Base-by-base conservation (phyloP, 2,797 vertebrate species). In the Liparis tanakae region DNA sequence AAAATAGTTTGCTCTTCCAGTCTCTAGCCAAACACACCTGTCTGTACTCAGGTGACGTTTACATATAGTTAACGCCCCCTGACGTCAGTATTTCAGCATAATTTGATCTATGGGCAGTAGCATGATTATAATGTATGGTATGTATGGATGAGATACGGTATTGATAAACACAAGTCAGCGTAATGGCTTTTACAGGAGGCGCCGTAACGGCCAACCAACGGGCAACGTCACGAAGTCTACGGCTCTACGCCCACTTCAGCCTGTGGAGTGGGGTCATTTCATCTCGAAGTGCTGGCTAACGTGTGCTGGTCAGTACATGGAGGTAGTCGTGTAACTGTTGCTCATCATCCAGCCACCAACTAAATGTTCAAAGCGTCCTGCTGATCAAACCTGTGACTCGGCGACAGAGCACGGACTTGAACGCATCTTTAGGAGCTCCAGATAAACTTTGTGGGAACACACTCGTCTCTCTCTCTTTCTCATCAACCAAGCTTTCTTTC, bases 401-500 rank as follows among this genome's bases (percentile, higher is more conserved):
- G 46, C 50, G 4, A 2, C 25, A 30, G 25, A 39, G 13, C 2
- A 6, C 1, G 15, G 25, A 17, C 41, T 10, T 46, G 44, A 46
- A 18, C 7, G 17, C 44, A 17, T 10, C 67, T 59, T 34, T n/a
- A 44, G 3, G 25, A 18, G 14, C 9, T 43, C 20, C 9, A 41
- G 3, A 58, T 10, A 0, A 1, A 13, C 30, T 10, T 34, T 59
- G 9, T 10, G 12, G 5, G 8, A 41, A 55, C 55, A n/a, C 44
- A 6, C 48, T 39, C 12, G 25, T 30, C 0, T 59, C 36, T 15
- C 43, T 15, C 7, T 57, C 25, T 51, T 30, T 63, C 54, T 76
- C 17, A n/a, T 37, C 25, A 15, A 18, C 37, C 20, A 10, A 74
- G 56, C 10, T 41, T 14, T 69, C 41, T 54, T 20, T 74, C 43